These are phyloP conservation scores for Campylorhamphus procurvoides DNA, from an alignment of 2,113 vertebrate species.

Conservation along the genomic window DNA sequence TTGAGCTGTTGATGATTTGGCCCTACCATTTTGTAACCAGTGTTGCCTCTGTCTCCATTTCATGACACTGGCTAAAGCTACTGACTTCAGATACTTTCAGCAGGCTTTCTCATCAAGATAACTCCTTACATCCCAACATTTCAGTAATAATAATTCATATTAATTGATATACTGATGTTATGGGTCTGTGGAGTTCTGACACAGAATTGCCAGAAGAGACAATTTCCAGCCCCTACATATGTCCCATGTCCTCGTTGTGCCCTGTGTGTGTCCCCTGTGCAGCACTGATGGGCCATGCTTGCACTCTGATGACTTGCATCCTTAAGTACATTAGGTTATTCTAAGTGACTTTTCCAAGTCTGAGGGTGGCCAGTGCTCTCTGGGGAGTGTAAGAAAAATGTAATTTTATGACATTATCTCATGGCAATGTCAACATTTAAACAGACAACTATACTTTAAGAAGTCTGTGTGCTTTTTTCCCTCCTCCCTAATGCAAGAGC, in stretches of 20 bases:
- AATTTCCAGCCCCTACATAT: not conserved
- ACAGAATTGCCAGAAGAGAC: not conserved
- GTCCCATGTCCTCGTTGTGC: not conserved
- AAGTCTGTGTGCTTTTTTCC: conserved; percentile 9
- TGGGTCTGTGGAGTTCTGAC: not conserved
- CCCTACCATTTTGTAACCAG: not conserved
- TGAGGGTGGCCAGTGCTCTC: conserved; percentile 24
- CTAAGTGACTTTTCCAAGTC: conserved; percentile 16
- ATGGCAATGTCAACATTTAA: conserved; percentile 52
- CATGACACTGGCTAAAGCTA: not conserved
- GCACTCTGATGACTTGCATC: not conserved
- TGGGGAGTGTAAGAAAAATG: conserved; percentile 29
- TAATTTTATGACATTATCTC: conserved; percentile 50
- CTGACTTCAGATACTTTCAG: not conserved
- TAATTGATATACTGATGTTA: not conserved
- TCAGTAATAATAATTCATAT: not conserved
- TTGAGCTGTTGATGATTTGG: not conserved
- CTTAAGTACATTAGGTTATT: not conserved
- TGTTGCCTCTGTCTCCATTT: not conserved
- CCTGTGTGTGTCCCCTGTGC: not conserved
- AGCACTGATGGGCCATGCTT: not conserved
- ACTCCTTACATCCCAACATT: not conserved
- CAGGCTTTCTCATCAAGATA: not conserved
- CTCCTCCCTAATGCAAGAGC: not conserved
- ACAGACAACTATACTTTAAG: conserved; percentile 10